A percentile compares a stretch with the other conserved stretches of the same genome.
Evolutionary conservation across 2,113 vertebrate genomes (phyloP).

Genomic region (zebrafish (Danio rerio)): GRCz12tu NC_133194.1:14394001-14394500

Average conservation of each 20-base stretch:
- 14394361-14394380: conserved; percentile 34
- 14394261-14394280: conserved; percentile 37
- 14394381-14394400: conserved; percentile 6
- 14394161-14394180: conserved; percentile 41
- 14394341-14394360: conserved; percentile 29
- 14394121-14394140: conserved; percentile 44
- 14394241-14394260: conserved; percentile 34
- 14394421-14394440: conserved; percentile 23
- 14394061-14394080: conserved; percentile 24
- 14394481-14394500: background rate
- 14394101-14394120: conserved; percentile 50
- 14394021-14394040: too few species aligned
- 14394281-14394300: conserved; percentile 36
- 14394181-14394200: conserved; percentile 22
- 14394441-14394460: conserved; percentile 1
- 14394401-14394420: conserved; percentile 37
- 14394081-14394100: conserved; percentile 25
- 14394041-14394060: background rate
- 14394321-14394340: conserved; percentile 22
- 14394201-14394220: conserved; percentile 5
- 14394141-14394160: conserved; percentile 41
- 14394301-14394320: background rate
- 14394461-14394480: background rate
- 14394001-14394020: background rate
- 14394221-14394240: conserved; percentile 27